Conservation (phyloP, 2,113 vertebrate genomes). For the Ondatra zibethicus region DNA sequence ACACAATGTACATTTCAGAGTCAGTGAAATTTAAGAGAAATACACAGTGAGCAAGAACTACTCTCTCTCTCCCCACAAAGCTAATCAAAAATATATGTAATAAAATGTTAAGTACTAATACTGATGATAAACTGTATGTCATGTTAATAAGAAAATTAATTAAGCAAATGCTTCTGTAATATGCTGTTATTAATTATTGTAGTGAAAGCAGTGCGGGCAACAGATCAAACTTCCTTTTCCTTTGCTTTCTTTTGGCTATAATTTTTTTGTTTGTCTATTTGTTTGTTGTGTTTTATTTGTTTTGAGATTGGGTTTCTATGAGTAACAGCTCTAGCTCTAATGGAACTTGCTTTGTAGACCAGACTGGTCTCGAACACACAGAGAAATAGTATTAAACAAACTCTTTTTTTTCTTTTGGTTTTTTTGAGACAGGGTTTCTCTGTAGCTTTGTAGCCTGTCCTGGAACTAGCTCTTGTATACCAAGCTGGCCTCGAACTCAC, state of each 20-base stretch:
- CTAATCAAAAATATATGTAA: background rate
- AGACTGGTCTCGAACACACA: too few relatives aligned
- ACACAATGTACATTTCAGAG: background rate
- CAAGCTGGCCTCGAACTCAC: too few relatives aligned
- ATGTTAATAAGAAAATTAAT: background rate
- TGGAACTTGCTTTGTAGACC: too few relatives aligned
- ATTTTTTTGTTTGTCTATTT: too few relatives aligned
- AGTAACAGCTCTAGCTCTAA: too few relatives aligned
- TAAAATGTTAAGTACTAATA: background rate
- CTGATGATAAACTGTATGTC: background rate
- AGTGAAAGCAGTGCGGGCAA: background rate
- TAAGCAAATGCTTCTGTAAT: background rate
- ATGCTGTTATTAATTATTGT: background rate
- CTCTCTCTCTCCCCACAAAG: background rate
- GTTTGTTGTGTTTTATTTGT: too few relatives aligned
- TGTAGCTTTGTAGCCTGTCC: too few relatives aligned
- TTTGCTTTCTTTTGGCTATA: background rate
- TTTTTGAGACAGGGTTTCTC: too few relatives aligned
- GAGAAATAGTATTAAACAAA: too few relatives aligned
- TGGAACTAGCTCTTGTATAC: too few relatives aligned
- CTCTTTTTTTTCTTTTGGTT: too few relatives aligned
- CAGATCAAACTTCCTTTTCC: background rate
- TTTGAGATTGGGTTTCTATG: too few relatives aligned
- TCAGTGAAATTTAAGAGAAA: background rate
- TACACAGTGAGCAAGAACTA: background rate